Conservation (phyloP, 2,797 vertebrate genomes). For the Malurus leucopterus region DNA sequence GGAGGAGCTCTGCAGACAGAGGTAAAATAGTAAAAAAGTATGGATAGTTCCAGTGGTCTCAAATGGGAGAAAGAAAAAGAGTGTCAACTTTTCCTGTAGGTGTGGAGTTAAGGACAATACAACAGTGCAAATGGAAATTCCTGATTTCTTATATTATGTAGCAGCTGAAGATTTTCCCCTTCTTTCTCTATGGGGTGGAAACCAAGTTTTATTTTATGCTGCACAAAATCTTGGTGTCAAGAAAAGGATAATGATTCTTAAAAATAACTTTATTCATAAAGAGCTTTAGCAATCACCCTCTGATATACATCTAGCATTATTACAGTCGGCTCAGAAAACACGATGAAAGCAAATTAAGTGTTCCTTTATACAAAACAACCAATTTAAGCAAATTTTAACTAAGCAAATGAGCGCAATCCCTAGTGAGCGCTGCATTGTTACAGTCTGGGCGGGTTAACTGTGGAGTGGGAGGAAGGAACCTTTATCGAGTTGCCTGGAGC, state of each 20-base stretch:
- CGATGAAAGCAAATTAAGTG: rapidly evolving
- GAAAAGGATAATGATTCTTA: background rate
- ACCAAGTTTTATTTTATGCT: background rate
- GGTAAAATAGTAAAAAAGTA: background rate
- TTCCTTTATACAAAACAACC: background rate
- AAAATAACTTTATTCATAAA: background rate
- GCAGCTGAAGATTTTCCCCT: background rate
- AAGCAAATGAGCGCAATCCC: background rate
- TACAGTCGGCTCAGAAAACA: background rate
- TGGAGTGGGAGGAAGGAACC: background rate
- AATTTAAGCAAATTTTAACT: background rate
- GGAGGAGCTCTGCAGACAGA: background rate
- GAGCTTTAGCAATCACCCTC: background rate
- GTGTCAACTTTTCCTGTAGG: background rate
- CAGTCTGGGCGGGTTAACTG: background rate
- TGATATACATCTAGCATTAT: background rate
- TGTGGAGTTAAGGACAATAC: background rate
- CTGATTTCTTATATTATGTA: background rate
- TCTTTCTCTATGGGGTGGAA: background rate
- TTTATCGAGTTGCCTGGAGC: constrained; percentile 1
- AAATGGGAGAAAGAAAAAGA: background rate
- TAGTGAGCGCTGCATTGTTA: rapidly evolving
- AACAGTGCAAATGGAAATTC: background rate
- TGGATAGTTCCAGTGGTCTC: background rate
- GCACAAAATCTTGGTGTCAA: background rate